A percentile compares a stretch with the other conserved stretches of the same genome.
Evolutionary conservation across 2,888 invertebrate genomes (phyloP).

Genomic region (Acrobasis repandana): DNA sequence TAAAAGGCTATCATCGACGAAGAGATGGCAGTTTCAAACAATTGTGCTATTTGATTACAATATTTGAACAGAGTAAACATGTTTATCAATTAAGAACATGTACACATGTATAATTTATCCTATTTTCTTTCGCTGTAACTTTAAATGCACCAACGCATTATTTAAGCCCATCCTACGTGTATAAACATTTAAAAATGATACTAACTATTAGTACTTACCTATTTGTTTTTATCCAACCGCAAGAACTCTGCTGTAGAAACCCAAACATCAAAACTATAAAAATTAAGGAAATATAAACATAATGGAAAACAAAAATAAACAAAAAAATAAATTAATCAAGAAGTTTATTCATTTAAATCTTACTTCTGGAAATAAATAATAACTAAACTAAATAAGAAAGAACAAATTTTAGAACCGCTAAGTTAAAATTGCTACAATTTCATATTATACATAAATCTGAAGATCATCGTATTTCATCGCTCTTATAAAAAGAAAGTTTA

Average conservation of each 20-base stretch:
- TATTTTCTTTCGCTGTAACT: no score
- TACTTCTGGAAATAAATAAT: conserved; percentile 63
- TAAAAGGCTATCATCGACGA: background rate
- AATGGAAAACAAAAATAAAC: conserved; percentile 39
- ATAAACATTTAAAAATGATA: no score
- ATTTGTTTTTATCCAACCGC: background rate
- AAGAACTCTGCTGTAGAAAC: background rate
- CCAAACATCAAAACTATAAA: background rate
- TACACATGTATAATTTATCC: no score
- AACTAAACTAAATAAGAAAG: conserved; percentile 60
- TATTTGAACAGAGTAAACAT: no score
- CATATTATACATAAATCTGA: conserved; percentile 43
- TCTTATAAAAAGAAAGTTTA: conserved; percentile 28
- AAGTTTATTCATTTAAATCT: conserved; percentile 63
- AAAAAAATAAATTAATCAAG: conserved; percentile 56
- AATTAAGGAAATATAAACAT: conserved; percentile 21
- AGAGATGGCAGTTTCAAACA: no score
- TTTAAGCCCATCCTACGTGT: no score
- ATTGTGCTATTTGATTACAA: no score
- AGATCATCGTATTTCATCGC: conserved; percentile 30
- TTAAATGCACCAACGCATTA: no score
- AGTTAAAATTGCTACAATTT: conserved; percentile 54
- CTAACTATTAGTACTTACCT: background rate
- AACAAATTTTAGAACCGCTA: conserved; percentile 60
- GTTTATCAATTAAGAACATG: no score